Evolutionary conservation across 2,113 vertebrate species (phyloP).

Genomic region (Oostethus manadensis): DNA sequence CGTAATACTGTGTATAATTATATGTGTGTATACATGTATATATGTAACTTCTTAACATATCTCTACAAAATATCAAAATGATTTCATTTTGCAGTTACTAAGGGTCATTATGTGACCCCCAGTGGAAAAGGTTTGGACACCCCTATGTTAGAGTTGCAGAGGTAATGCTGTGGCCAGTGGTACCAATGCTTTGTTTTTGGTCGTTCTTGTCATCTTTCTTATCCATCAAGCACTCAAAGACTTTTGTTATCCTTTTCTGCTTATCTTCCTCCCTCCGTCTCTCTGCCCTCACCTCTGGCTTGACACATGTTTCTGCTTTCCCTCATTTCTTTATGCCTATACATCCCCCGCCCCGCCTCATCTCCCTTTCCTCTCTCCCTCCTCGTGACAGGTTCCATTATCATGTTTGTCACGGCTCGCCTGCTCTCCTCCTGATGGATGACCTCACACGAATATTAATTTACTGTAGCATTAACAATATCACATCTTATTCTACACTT

Average conservation of each 20-base stretch:
- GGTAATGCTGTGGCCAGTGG: too few relatives aligned
- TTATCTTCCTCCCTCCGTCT: background rate
- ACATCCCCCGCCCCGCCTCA: constrained; percentile 14
- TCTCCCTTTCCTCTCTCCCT: constrained; percentile 13
- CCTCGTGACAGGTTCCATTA: constrained; percentile 66
- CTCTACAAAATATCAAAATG: too few relatives aligned
- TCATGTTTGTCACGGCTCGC: constrained; percentile 62
- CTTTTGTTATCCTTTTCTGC: background rate
- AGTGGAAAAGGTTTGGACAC: too few relatives aligned
- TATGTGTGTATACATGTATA: too few relatives aligned
- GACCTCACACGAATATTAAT: constrained; percentile 74
- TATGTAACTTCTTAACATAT: too few relatives aligned
- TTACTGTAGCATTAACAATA: constrained; percentile 71
- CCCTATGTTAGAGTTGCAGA: too few relatives aligned
- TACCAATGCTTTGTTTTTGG: background rate
- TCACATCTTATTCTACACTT: constrained; percentile 64
- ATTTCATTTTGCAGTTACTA: too few relatives aligned
- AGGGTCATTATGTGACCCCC: too few relatives aligned
- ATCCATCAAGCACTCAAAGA: background rate
- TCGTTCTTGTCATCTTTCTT: background rate
- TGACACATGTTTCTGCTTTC: constrained; percentile 15
- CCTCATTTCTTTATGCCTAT: constrained; percentile 16
- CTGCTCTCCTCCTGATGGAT: constrained; percentile 59
- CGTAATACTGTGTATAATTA: too few relatives aligned
- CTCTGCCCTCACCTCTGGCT: constrained; percentile 2